Evolutionary conservation across 2,113 vertebrate genomes (phyloP), one percentile per base, ranked within the genome.

Genomic region (Oreochromis tanganicae): DNA sequence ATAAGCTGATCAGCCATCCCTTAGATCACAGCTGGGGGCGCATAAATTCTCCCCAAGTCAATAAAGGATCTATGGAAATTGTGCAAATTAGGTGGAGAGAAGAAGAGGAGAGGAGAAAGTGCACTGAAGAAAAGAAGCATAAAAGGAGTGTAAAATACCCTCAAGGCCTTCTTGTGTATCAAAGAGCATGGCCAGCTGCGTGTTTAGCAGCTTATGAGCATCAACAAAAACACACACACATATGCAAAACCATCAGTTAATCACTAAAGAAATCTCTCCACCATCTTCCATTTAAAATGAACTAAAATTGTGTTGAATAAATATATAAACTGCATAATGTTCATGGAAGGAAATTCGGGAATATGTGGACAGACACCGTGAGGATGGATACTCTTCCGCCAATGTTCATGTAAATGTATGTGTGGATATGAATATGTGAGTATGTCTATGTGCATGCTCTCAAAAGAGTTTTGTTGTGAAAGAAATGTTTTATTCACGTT

Each of bases 11-110:
- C 63, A 41, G 83, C 83, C 87, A 87, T 85, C 55, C 73, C 81
- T 96, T 91, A 93, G 94, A 95, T 95, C 93, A 81, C 93, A 95
- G 95, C 9, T 66, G 94, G 95, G 85, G 87, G 92, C 89, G 55
- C 24, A 14, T 79, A 85, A 82, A 86, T 91, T 89, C 82, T 84
- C 80, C 32, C 29, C 6, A 61, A 92, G 82, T 94, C 81, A 91
- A 63, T 86, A 90, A 90, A 59, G 84, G 87, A 91, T 90, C 81
- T 84, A 91, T 87, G 71, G 66, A 93, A 89, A 88, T 89, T 91
- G 86, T 93, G 92, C 82, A 92, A 93, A 95, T 91, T 87, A 92
- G 86, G 75, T 83, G 56, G 80, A 85, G 84, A 86, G 86, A 88
- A 80, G 86, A 81, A 63, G 85, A 87, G 80, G 82, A 85, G 88